phyloP scores from a whole-genome alignment of 1,140 invertebrate genomes.

The Megalopta genalis region DNA sequence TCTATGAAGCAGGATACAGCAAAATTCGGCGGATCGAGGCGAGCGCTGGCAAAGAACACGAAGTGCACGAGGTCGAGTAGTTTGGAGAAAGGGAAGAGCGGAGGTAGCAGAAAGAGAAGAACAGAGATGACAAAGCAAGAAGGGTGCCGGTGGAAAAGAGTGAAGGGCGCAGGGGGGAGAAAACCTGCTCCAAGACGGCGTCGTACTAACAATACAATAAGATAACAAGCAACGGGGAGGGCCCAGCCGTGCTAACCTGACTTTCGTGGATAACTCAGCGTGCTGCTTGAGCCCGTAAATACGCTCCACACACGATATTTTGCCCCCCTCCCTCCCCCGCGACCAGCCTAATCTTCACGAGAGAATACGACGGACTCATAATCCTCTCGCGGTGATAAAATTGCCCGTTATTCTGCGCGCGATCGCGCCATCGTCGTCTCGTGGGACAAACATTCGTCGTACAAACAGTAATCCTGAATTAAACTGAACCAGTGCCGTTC shows the following conservation, averaged over 20 bases:
- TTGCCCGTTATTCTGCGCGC: slow-evolving; percentile 53
- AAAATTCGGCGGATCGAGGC: slow-evolving; percentile 27
- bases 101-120: slow-evolving; percentile 16
- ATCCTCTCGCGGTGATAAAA: slow-evolving; percentile 58
- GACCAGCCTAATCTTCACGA: slow-evolving; percentile 53
- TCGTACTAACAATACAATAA: slow-evolving; percentile 74
- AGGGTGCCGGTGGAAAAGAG: slow-evolving; percentile 20
- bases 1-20: not conserved
- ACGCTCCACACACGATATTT: slow-evolving; percentile 54
- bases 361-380: slow-evolving; percentile 53
- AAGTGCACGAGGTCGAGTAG: slow-evolving; percentile 35
- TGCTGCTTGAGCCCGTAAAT: slow-evolving; percentile 50
- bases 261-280: slow-evolving; percentile 61
- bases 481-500: slow-evolving; percentile 3
- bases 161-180: slow-evolving; percentile 29
- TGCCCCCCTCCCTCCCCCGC: not conserved
- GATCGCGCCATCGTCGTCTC: slow-evolving; percentile 44
- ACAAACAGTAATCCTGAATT: slow-evolving; percentile 23
- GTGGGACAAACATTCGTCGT: slow-evolving; percentile 35
- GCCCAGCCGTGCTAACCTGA: slow-evolving; percentile 54
- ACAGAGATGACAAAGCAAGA: slow-evolving; percentile 58
- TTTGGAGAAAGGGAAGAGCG: not conserved
- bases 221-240: slow-evolving; percentile 70
- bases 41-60: slow-evolving; percentile 32
- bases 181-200: slow-evolving; percentile 67